Evolutionary conservation across 2,797 vertebrate species (phyloP).

Genomic region (Chelmon rostratus): DNA sequence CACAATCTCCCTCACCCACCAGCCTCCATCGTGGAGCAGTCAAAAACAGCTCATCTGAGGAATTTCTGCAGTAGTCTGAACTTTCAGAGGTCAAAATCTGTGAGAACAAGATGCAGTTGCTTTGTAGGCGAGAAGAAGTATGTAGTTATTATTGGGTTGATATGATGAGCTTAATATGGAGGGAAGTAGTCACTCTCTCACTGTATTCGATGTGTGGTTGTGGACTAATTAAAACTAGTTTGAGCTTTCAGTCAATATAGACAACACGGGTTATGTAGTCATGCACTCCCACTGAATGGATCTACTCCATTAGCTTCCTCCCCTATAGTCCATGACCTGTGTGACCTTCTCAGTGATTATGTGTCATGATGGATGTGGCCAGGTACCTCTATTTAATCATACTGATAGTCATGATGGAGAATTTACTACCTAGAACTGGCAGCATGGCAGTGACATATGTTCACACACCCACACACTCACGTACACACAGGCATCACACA

Average conservation of each 20-base stretch:
- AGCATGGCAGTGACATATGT: conserved; percentile 79
- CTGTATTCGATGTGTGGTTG: conserved; percentile 18
- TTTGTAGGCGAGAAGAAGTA: conserved; percentile 14
- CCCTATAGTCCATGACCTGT: conserved; percentile 61
- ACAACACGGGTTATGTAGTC: conserved; percentile 43
- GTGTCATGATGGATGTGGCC: conserved; percentile 79
- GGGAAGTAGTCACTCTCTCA: neutral
- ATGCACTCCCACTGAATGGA: conserved; percentile 46
- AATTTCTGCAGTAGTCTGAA: too few species aligned
- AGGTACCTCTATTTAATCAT: conserved; percentile 79
- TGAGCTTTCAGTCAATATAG: conserved; percentile 36
- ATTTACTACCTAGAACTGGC: conserved; percentile 75
- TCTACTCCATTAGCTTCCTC: conserved; percentile 67
- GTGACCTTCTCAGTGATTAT: conserved; percentile 77
- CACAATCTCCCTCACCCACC: too few species aligned
- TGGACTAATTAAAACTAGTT: conserved; percentile 26
- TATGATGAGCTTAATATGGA: conserved; percentile 7
- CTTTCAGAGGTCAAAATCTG: neutral
- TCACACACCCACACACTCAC: conserved; percentile 37
- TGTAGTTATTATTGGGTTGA: conserved; percentile 3
- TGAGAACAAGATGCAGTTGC: neutral
- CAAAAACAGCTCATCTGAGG: too few species aligned
- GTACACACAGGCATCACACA: conserved; percentile 4
- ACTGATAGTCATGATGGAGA: conserved; percentile 77
- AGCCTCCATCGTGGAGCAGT: too few species aligned